These are phyloP conservation scores for Drosophila nr. medialis DNA, from an alignment of 2,888 invertebrate genomes.

Conservation along the genomic window DNA sequence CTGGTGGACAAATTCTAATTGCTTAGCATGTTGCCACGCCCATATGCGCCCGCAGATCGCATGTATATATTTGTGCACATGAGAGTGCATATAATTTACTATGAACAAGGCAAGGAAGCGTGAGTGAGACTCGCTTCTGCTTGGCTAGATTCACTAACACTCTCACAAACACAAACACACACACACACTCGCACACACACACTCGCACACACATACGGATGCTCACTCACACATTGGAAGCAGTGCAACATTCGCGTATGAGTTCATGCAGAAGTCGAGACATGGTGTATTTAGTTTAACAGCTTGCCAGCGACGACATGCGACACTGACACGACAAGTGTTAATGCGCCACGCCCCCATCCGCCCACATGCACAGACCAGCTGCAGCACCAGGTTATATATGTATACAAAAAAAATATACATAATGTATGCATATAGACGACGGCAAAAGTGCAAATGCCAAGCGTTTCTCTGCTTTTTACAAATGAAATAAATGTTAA, in stretches of 20 bases:
- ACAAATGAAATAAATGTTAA: conserved; percentile 74
- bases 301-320: conserved; percentile 73
- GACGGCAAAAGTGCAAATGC: conserved; percentile 44
- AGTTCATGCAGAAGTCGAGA: conserved; percentile 71
- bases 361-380: conserved; percentile 7
- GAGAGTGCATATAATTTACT: conserved; percentile 37
- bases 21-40: conserved; percentile 26
- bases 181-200: background rate
- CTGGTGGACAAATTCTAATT: conserved; percentile 65
- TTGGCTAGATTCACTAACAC: conserved; percentile 46
- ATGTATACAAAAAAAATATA: too few species aligned
- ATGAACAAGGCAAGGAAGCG: conserved; percentile 52
- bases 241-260: conserved; percentile 58
- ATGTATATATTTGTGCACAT: background rate
- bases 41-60: conserved; percentile 7
- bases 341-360: conserved; percentile 68
- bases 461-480: conserved; percentile 52
- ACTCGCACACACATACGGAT: background rate
- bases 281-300: conserved; percentile 78
- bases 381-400: background rate
- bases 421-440: background rate
- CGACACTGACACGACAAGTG: conserved; percentile 80
- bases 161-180: conserved; percentile 7
- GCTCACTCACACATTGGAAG: conserved; percentile 12
- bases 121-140: conserved; percentile 48